Conservation (phyloP, 2,888 invertebrate species). For the Tiphia femorata region DNA sequence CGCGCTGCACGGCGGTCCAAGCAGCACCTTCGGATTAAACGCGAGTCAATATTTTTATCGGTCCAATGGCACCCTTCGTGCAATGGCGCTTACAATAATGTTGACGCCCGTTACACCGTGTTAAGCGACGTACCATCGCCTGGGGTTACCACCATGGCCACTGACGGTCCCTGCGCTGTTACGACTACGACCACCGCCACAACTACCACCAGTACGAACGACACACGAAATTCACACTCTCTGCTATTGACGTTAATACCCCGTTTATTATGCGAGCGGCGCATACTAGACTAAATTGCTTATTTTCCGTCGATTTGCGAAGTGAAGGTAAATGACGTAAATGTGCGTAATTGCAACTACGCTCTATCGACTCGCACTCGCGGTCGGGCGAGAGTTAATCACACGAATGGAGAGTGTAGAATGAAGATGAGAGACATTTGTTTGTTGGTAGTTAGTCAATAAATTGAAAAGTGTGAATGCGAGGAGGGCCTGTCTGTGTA, state of each 20-base stretch:
- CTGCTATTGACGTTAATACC: conserved; percentile 22
- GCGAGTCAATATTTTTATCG: conserved; percentile 50
- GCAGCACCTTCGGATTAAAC: conserved; percentile 46
- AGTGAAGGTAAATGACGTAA: no score
- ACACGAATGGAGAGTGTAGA: no score
- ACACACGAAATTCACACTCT: conserved; percentile 16
- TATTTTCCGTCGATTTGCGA: conserved; percentile 8
- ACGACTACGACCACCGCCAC: neutral
- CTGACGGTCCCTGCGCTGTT: neutral
- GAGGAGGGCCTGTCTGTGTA: no score
- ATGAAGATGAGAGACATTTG: no score
- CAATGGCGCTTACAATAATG: conserved; percentile 33
- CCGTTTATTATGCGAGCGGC: conserved; percentile 27
- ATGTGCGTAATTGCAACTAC: no score
- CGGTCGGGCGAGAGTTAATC: no score
- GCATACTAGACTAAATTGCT: conserved; percentile 27
- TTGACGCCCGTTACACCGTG: conserved; percentile 15
- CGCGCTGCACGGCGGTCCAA: no score
- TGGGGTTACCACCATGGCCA: neutral
- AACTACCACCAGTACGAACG: neutral
- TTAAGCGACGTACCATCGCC: neutral
- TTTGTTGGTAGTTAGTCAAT: no score
- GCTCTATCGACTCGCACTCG: no score
- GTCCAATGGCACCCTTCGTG: conserved; percentile 35
- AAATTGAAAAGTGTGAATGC: no score